Evolutionary conservation across 2,113 vertebrate genomes (phyloP).

Genomic region (Macroglossus sobrinus): DNA sequence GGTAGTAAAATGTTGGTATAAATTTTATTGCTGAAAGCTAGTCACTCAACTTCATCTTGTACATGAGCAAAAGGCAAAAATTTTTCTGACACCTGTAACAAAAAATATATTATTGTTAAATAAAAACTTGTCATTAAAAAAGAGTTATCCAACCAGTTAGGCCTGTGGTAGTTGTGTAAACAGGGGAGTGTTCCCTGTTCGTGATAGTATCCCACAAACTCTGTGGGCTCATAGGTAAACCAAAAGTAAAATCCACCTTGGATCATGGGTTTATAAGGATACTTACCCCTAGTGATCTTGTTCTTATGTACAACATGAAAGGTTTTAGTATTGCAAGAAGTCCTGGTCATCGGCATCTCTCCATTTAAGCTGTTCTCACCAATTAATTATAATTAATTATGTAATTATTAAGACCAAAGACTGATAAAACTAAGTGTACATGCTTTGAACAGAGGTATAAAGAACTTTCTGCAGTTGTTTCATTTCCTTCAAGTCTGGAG

Average conservation of each 20-base stretch:
- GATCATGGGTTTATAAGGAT: not conserved
- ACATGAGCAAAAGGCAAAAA: not conserved
- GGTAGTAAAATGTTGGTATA: not conserved
- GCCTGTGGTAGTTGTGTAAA: slow-evolving; percentile 24
- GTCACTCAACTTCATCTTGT: not conserved
- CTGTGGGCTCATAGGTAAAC: not conserved
- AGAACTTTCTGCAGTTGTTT: not conserved
- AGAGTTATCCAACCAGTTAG: slow-evolving; percentile 65
- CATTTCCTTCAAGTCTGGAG: not conserved
- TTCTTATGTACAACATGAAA: not conserved
- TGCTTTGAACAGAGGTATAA: not conserved
- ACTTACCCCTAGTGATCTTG: not conserved
- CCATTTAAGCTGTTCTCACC: not conserved
- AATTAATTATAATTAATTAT: not conserved
- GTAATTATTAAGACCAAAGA: not conserved
- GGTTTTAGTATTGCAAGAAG: not conserved
- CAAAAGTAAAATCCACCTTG: not conserved
- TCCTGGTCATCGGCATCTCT: not conserved
- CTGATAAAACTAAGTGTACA: not conserved
- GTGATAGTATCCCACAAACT: not conserved
- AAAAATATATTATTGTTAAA: not conserved
- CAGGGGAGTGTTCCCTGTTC: slow-evolving; percentile 19
- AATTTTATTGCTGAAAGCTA: not conserved
- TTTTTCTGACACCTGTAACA: not conserved
- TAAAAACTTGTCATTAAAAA: slow-evolving; percentile 42